phyloP scores from a whole-genome alignment of 92 coral and sea anemone species.

The Micromussa lordhowensis region DNA sequence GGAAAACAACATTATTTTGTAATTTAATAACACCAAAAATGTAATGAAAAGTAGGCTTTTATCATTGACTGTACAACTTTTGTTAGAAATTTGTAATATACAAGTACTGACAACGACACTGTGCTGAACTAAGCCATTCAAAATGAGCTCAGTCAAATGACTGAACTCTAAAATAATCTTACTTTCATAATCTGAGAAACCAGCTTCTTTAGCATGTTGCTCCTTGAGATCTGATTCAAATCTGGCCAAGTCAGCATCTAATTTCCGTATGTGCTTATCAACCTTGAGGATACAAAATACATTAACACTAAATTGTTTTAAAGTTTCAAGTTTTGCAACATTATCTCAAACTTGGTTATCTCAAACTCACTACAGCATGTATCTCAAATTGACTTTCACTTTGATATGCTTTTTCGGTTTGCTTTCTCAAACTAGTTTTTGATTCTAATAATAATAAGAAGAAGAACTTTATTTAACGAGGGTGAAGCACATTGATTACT shows the following conservation, averaged over 20 bases:
- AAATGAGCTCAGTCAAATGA: not conserved
- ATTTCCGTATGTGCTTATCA: slow-evolving; percentile 95
- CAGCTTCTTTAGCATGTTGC: slow-evolving; percentile 96
- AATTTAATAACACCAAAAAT: no score
- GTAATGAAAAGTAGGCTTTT: no score
- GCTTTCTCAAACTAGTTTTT: not conserved
- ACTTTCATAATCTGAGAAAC: slow-evolving; percentile 92
- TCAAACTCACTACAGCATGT: no score
- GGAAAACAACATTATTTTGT: not conserved
- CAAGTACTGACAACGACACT: no score
- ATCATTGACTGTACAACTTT: no score
- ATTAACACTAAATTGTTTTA: no score
- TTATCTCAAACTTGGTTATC: no score
- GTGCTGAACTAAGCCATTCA: not conserved
- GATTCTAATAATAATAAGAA: no score
- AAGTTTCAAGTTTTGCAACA: no score
- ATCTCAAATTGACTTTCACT: not conserved
- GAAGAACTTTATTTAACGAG: no score
- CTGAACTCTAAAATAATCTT: not conserved
- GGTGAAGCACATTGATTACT: no score
- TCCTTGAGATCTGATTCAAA: slow-evolving; percentile 97
- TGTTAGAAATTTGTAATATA: no score
- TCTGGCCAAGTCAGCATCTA: slow-evolving; percentile 97
- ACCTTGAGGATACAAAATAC: slow-evolving; percentile 61
- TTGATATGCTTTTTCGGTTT: not conserved